Evolutionary conservation across 2,888 invertebrate genomes (phyloP).

Genomic region (Liodrosophila aerea): DNA sequence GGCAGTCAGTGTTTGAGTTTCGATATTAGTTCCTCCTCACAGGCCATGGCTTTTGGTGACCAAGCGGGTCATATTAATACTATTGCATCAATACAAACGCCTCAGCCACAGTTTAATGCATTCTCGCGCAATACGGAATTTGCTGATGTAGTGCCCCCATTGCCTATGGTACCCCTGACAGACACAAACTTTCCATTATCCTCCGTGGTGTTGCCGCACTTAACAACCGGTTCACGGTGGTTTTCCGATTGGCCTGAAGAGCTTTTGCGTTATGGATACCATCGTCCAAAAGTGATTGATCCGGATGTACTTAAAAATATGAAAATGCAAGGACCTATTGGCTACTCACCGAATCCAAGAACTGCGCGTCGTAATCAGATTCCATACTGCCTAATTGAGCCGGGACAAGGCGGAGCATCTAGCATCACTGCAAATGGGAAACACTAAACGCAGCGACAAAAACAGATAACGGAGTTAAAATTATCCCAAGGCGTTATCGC

Average conservation of each 20-base stretch:
- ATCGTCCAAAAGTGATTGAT: slow-evolving; percentile 92
- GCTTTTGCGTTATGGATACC: slow-evolving; percentile 85
- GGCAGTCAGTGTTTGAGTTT: slow-evolving; percentile 89
- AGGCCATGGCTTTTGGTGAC: slow-evolving; percentile 95
- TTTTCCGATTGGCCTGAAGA: slow-evolving; percentile 92
- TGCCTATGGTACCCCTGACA: slow-evolving; percentile 89
- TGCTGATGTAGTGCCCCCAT: slow-evolving; percentile 89
- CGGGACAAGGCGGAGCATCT: slow-evolving; percentile 49
- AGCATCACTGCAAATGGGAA: slow-evolving; percentile 60
- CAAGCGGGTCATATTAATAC: slow-evolving; percentile 93
- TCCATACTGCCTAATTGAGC: slow-evolving; percentile 71
- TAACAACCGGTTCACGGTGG: slow-evolving; percentile 85
- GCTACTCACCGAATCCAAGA: slow-evolving; percentile 96
- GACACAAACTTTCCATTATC: slow-evolving; percentile 91
- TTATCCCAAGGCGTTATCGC: slow-evolving; percentile 93
- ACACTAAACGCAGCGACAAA: slow-evolving; percentile 84
- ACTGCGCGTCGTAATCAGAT: slow-evolving; percentile 83
- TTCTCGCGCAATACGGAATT: slow-evolving; percentile 94
- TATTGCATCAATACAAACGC: slow-evolving; percentile 87
- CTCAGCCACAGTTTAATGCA: slow-evolving; percentile 91
- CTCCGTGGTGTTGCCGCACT: slow-evolving; percentile 89
- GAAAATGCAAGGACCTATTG: slow-evolving; percentile 98
- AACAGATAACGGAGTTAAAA: slow-evolving; percentile 82
- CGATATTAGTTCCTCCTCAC: slow-evolving; percentile 93
- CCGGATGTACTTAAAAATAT: slow-evolving; percentile 92